Percentiles rank a stretch among this genome's conserved stretches.
Evolutionary conservation across 1,140 invertebrate genomes (phyloP).

Genomic region (Rhagoletis pomonella): DNA sequence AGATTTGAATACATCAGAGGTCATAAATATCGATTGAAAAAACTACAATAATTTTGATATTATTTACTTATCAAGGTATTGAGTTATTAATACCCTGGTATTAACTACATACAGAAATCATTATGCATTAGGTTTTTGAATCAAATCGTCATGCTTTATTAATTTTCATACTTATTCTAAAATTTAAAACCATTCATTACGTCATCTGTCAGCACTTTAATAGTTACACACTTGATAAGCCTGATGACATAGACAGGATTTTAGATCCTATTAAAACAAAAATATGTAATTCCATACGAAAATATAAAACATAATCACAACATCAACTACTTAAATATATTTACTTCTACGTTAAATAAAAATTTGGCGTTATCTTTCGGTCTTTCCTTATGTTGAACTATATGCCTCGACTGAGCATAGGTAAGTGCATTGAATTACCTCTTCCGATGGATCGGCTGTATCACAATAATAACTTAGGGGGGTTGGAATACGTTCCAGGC

Average conservation of each 20-base stretch:
- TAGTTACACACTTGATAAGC: neutral
- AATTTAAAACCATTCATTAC: conserved; percentile 44
- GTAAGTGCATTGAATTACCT: conserved; percentile 62
- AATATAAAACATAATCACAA: neutral
- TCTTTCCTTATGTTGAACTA: conserved; percentile 2
- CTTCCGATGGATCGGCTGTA: conserved; percentile 65
- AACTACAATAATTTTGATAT: conserved; percentile 13
- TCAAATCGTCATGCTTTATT: neutral
- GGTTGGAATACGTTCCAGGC: conserved; percentile 65
- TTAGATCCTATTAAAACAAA: conserved; percentile 10
- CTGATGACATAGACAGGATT: neutral
- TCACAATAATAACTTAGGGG: conserved; percentile 71
- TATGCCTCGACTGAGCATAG: conserved; percentile 60
- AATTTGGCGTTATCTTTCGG: conserved; percentile 1
- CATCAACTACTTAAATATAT: conserved; percentile 7
- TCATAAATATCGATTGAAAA: conserved; percentile 66
- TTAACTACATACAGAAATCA: neutral
- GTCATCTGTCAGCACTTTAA: neutral
- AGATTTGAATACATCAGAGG: conserved; percentile 53
- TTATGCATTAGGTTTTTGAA: neutral
- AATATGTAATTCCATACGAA: neutral
- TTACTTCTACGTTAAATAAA: neutral
- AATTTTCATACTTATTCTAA: conserved; percentile 5
- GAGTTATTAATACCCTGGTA: neutral
- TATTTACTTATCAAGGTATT: neutral